Conservation (phyloP, 2,888 invertebrate species). For the Caenorhabditis sinica region DNA sequence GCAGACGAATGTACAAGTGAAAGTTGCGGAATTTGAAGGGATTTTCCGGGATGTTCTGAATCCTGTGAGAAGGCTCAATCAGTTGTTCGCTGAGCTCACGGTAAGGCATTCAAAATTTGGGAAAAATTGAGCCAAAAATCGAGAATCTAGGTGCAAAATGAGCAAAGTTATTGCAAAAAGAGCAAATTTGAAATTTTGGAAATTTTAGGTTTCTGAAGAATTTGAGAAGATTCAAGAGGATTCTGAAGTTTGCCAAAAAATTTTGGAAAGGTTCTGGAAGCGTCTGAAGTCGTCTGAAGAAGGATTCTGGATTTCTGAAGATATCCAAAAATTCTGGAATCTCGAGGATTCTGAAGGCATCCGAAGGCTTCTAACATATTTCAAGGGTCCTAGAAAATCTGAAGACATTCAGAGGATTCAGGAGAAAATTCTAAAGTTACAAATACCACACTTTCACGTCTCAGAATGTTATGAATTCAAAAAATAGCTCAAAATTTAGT, state of each 20-base stretch:
- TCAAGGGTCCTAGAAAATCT: too few species aligned
- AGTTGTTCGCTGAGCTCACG: conserved; percentile 69
- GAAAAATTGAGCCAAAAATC: not conserved
- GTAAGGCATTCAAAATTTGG: conserved; percentile 13
- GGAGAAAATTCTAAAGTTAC: too few species aligned
- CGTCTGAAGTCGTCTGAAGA: not conserved
- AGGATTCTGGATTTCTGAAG: not conserved
- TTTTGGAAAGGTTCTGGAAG: not conserved
- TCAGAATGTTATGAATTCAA: too few species aligned
- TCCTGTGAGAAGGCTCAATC: conserved; percentile 68
- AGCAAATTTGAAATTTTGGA: not conserved
- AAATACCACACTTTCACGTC: too few species aligned
- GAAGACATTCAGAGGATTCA: too few species aligned
- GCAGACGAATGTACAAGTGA: conserved; percentile 68
- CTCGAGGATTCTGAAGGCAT: not conserved
- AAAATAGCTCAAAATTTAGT: too few species aligned
- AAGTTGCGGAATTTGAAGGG: conserved; percentile 72
- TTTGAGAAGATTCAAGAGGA: too few species aligned
- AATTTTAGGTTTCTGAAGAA: too few species aligned
- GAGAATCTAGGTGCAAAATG: not conserved
- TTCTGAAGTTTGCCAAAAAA: too few species aligned
- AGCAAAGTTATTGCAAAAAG: not conserved
- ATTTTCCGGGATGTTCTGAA: conserved; percentile 66
- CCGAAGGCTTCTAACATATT: too few species aligned
- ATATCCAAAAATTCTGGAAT: not conserved